Evolutionary conservation across 2,888 invertebrate species (phyloP).

Genomic region (Nipponacmea schrenckii): DNA sequence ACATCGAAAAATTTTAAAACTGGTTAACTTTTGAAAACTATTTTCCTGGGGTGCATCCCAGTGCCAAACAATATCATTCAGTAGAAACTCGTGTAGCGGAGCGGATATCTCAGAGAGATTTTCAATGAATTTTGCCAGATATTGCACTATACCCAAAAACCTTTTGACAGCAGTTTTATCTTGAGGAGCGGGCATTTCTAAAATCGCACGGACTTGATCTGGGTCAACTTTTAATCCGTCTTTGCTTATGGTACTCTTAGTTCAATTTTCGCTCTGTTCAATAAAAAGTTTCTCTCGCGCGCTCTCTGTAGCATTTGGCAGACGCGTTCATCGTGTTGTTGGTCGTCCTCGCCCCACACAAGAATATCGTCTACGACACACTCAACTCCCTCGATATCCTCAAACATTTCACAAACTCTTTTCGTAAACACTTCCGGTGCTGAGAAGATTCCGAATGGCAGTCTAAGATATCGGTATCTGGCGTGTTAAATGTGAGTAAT

Average conservation of each 20-base stretch:
- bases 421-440: constrained; percentile 35
- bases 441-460: constrained; percentile 33
- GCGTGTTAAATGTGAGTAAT: constrained; percentile 31
- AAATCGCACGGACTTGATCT: constrained; percentile 26
- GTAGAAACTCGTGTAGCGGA: constrained; percentile 29
- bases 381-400: constrained; percentile 30
- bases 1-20: constrained; percentile 33
- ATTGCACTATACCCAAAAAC: constrained; percentile 35
- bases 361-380: constrained; percentile 35
- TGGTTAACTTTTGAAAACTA: constrained; percentile 35
- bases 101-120: constrained; percentile 22
- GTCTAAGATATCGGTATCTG: constrained; percentile 32
- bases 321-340: constrained; percentile 30
- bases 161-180: constrained; percentile 27
- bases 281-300: constrained; percentile 24
- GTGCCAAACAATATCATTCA: constrained; percentile 30
- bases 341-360: constrained; percentile 25
- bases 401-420: constrained; percentile 26
- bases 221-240: constrained; percentile 27
- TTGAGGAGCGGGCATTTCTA: background rate
- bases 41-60: constrained; percentile 35
- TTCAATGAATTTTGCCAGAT: constrained; percentile 29
- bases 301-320: constrained; percentile 26
- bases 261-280: constrained; percentile 27
- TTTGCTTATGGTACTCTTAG: no score